phyloP scores from a whole-genome alignment of 2,113 vertebrate genomes.

The Parus major region DNA sequence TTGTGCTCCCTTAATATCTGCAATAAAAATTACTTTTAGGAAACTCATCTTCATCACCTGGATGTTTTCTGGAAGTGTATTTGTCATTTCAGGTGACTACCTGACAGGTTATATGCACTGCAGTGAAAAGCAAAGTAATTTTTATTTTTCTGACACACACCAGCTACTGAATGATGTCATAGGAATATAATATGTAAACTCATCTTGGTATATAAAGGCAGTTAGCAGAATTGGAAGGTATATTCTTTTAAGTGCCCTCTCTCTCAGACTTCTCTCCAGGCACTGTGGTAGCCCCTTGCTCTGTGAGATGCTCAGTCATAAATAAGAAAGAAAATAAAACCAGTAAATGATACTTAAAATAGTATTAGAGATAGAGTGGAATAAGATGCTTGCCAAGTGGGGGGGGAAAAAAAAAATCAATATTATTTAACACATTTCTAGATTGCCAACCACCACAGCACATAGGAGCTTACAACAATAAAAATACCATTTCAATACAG shows the following conservation, averaged over 20 bases:
- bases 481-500: slow-evolving; percentile 42
- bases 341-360: slow-evolving; percentile 46
- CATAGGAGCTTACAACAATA: slow-evolving; percentile 35
- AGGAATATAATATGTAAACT: not conserved
- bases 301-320: not conserved
- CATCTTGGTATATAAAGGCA: not conserved
- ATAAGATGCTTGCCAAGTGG: slow-evolving; percentile 35
- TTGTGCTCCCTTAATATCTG: not conserved
- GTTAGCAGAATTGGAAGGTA: not conserved
- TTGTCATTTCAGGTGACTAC: not conserved
- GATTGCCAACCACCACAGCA: slow-evolving; percentile 51
- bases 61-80: not conserved
- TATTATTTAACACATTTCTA: slow-evolving; percentile 63
- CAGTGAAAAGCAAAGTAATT: not conserved
- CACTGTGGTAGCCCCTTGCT: not conserved
- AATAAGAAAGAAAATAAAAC: slow-evolving; percentile 45
- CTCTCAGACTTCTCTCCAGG: not conserved
- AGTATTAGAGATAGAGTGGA: slow-evolving; percentile 22
- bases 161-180: not conserved
- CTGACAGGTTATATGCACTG: not conserved
- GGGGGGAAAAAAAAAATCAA: slow-evolving; percentile 1
- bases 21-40: not conserved
- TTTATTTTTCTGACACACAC: not conserved
- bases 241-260: not conserved
- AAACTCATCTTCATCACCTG: not conserved